A percentile compares a stretch with the other conserved stretches of the same genome.
Evolutionary conservation across 2,888 invertebrate species (phyloP).

Genomic region (Hirtodrosophila trivittata): DNA sequence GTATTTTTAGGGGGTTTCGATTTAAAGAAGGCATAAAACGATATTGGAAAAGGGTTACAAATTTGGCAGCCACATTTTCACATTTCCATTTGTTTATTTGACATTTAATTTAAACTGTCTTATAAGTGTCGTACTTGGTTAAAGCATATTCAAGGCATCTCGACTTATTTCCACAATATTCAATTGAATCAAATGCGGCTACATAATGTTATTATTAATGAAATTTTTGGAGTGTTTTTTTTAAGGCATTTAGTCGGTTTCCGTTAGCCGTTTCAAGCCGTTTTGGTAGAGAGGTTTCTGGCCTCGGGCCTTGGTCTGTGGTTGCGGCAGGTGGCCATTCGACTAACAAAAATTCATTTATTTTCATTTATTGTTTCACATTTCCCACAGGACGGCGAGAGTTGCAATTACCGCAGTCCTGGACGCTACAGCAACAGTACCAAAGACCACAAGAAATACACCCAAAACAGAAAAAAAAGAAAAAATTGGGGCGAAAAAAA

Average conservation of each 20-base stretch:
- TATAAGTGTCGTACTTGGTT: slow-evolving; percentile 40
- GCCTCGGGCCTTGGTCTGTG: slow-evolving; percentile 7
- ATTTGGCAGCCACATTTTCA: slow-evolving; percentile 10
- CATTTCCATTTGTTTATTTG: slow-evolving; percentile 37
- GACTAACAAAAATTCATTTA: slow-evolving; percentile 80
- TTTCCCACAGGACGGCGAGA: slow-evolving; percentile 76
- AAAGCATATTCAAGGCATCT: slow-evolving; percentile 15
- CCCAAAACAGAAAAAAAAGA: slow-evolving; percentile 38
- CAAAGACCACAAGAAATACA: slow-evolving; percentile 60
- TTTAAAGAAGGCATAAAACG: slow-evolving; percentile 35
- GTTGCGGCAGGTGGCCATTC: slow-evolving; percentile 52
- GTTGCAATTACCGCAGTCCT: slow-evolving; percentile 76
- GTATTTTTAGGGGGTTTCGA: slow-evolving; percentile 21
- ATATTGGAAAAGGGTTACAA: slow-evolving; percentile 42
- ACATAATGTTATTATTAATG: slow-evolving; percentile 54
- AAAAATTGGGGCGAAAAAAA: slow-evolving; percentile 27
- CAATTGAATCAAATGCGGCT: slow-evolving; percentile 47
- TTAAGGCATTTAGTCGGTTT: slow-evolving; percentile 9
- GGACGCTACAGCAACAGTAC: slow-evolving; percentile 9
- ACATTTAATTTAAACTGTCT: slow-evolving; percentile 40
- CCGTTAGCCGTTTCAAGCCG: background rate
- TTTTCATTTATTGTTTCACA: slow-evolving; percentile 82
- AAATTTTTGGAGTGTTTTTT: slow-evolving; percentile 46
- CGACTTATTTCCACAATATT: slow-evolving; percentile 27
- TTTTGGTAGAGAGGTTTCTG: background rate